A percentile compares a stretch with the other conserved stretches of the same genome.
These are phyloP conservation scores for Megalopta genalis DNA, from an alignment of 1,140 invertebrate genomes.

Conservation along the genomic window DNA sequence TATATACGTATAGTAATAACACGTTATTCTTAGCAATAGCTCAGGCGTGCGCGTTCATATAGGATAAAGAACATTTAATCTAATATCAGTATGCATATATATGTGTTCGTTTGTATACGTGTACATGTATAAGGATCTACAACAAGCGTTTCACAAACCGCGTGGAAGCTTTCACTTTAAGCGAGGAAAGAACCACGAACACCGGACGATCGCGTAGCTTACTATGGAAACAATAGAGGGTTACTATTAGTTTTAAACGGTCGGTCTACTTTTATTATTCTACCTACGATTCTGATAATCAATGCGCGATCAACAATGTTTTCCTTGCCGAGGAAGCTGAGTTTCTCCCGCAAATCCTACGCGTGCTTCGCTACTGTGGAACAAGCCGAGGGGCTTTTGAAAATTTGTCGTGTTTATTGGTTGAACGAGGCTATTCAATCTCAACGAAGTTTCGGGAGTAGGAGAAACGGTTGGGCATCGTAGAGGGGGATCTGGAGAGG, in stretches of 20 bases:
- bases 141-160: conserved; percentile 58
- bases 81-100: conserved; percentile 17
- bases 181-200: conserved; percentile 48
- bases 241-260: conserved; percentile 22
- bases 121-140: conserved; percentile 30
- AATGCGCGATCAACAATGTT: background rate
- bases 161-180: conserved; percentile 66
- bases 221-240: background rate
- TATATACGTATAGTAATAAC: conserved; percentile 35
- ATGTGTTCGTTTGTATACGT: background rate
- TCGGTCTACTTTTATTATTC: conserved; percentile 37
- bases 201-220: conserved; percentile 11
- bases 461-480: background rate
- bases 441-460: conserved; percentile 17
- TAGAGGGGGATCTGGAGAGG: background rate
- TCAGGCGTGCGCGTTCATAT: conserved; percentile 36
- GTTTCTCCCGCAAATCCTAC: background rate
- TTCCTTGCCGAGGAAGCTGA: background rate
- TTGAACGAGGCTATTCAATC: conserved; percentile 41
- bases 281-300: conserved; percentile 4
- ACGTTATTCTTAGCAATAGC: conserved; percentile 39
- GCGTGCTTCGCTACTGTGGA: background rate
- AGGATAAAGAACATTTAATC: conserved; percentile 18
- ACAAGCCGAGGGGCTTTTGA: conserved; percentile 7
- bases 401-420: conserved; percentile 32